These are phyloP conservation scores for Nixonia krombeini DNA, from an alignment of 1,140 invertebrate species.

Conservation along the genomic window DNA sequence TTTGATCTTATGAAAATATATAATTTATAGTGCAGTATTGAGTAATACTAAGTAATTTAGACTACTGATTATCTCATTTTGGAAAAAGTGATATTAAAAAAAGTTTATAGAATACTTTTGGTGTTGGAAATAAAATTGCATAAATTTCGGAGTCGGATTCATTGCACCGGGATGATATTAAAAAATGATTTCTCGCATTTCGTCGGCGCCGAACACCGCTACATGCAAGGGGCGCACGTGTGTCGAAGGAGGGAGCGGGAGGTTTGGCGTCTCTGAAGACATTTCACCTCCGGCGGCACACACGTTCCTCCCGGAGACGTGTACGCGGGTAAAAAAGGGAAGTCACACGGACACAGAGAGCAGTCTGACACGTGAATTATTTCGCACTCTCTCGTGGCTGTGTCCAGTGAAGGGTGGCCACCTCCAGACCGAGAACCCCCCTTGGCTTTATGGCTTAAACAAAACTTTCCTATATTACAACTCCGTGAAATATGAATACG, in stretches of 20 bases:
- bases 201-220: conserved; percentile 18
- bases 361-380: conserved; percentile 65
- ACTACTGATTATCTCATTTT: no score
- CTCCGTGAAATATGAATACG: conserved; percentile 70
- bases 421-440: conserved; percentile 29
- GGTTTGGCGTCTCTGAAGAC: conserved; percentile 35
- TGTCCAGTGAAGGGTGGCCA: conserved; percentile 56
- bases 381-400: conserved; percentile 52
- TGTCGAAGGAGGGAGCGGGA: conserved; percentile 7
- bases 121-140: no score
- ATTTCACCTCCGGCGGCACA: conserved; percentile 41
- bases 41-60: no score
- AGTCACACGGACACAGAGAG: conserved; percentile 35
- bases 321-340: conserved; percentile 52
- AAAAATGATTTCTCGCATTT: conserved; percentile 14
- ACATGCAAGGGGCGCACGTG: neutral
- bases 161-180: neutral
- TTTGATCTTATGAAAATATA: no score
- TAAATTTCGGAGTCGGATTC: no score
- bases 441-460: conserved; percentile 68
- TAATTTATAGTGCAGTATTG: no score
- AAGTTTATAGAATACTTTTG: no score
- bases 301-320: conserved; percentile 35
- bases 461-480: conserved; percentile 71
- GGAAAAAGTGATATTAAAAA: no score